Evolutionary conservation across 92 coral and sea anemone genomes (phyloP).

Genomic region (Micromussa lordhowensis): DNA sequence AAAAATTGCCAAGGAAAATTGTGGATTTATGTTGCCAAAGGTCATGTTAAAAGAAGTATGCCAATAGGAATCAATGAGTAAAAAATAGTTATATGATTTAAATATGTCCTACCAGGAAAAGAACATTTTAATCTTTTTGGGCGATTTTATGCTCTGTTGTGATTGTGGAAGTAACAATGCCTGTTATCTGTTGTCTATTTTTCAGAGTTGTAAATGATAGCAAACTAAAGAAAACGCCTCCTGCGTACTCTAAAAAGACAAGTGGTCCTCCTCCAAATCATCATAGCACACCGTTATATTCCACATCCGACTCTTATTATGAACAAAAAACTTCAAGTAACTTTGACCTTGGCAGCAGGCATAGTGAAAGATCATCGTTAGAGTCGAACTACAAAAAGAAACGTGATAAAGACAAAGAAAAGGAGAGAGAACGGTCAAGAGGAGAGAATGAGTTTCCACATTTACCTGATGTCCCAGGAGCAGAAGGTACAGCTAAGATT

Average conservation of each 20-base stretch:
- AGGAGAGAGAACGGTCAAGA: slow-evolving; percentile 70
- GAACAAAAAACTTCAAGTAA: slow-evolving; percentile 89
- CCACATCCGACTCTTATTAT: slow-evolving; percentile 76
- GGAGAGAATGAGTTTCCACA: slow-evolving; percentile 88
- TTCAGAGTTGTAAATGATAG: slow-evolving; percentile 77
- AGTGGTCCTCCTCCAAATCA: slow-evolving; percentile 83
- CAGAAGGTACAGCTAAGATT: slow-evolving; percentile 73
- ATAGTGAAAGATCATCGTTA: slow-evolving; percentile 83
- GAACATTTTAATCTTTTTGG: not conserved
- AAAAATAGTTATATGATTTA: no score
- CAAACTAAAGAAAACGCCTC: slow-evolving; percentile 85
- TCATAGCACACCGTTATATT: slow-evolving; percentile 72
- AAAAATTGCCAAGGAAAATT: not conserved
- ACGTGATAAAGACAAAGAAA: slow-evolving; percentile 86
- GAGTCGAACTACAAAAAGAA: slow-evolving; percentile 89
- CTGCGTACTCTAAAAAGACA: slow-evolving; percentile 72
- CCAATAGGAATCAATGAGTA: not conserved
- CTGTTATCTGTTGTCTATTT: not conserved
- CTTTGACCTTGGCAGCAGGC: slow-evolving; percentile 79
- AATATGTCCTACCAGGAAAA: not conserved
- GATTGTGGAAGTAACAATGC: not conserved
- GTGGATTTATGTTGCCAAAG: not conserved
- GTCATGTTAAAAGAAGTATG: not conserved
- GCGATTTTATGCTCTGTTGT: not conserved
- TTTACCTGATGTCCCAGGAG: slow-evolving; percentile 91